Conservation (phyloP, 2,113 vertebrate species). For the Orthonyx spaldingii region DNA sequence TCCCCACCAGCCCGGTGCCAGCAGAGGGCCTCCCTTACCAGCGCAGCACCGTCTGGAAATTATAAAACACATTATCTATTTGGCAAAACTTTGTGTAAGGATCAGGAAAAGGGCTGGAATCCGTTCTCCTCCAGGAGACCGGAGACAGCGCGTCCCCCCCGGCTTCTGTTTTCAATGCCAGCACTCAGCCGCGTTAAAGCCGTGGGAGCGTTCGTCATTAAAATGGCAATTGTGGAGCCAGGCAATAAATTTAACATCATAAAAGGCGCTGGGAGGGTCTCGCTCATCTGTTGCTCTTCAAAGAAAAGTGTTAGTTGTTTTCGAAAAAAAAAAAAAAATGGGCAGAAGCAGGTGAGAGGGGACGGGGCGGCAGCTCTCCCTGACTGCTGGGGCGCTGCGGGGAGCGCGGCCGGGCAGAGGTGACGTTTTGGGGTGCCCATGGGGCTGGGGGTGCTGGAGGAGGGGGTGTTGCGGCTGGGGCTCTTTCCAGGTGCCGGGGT, state of each 20-base stretch:
- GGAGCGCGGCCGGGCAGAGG: not conserved
- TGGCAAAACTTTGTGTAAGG: conserved; percentile 32
- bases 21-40: conserved; percentile 56
- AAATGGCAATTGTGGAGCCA: conserved; percentile 23
- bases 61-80: conserved; percentile 2
- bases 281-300: conserved; percentile 47
- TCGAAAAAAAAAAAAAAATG: not conserved
- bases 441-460: not conserved
- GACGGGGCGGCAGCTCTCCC: not conserved
- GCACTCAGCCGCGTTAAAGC: conserved; percentile 18
- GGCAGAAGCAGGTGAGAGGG: conserved; percentile 8
- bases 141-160: not conserved
- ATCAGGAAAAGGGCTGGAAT: conserved; percentile 39
- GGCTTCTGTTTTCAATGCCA: not conserved
- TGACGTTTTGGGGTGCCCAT: not conserved
- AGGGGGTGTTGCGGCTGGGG: not conserved
- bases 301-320: conserved; percentile 19
- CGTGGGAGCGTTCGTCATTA: conserved; percentile 12
- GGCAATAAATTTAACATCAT: conserved; percentile 54
- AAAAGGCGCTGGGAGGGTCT: conserved; percentile 42
- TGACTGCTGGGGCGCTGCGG: not conserved
- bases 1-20: not conserved
- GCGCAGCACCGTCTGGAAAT: not conserved
- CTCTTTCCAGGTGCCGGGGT: not conserved
- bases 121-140: conserved; percentile 8